Conservation (phyloP, 1,140 invertebrate genomes). For the fruit fly (Drosophila melanogaster) region Release_6_plus_ISO1_MT NT_037436.4:500501-501000, state of each 20-base stretch:
- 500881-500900: conserved; percentile 8
- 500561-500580: conserved; percentile 28
- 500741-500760: conserved; percentile 31
- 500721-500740: conserved; percentile 35
- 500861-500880: conserved; percentile 31
- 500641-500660: conserved; percentile 32
- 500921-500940: conserved; percentile 17
- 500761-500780: conserved; percentile 30
- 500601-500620: conserved; percentile 37
- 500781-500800: conserved; percentile 4
- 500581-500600: conserved; percentile 25
- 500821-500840: conserved; percentile 5
- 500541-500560: conserved; percentile 44
- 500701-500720: conserved; percentile 17
- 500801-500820: conserved; percentile 31
- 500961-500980: conserved; percentile 3
- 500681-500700: conserved; percentile 18
- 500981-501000: not conserved
- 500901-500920: conserved; percentile 1
- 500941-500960: conserved; percentile 38
- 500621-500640: conserved; percentile 25
- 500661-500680: conserved; percentile 22
- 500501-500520: conserved; percentile 13
- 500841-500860: conserved; percentile 40
- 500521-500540: conserved; percentile 25